Evolutionary conservation across 2,113 vertebrate genomes (phyloP), one percentile per base, ranked within the genome.

Genomic region (Tachysurus fulvidraco): DNA sequence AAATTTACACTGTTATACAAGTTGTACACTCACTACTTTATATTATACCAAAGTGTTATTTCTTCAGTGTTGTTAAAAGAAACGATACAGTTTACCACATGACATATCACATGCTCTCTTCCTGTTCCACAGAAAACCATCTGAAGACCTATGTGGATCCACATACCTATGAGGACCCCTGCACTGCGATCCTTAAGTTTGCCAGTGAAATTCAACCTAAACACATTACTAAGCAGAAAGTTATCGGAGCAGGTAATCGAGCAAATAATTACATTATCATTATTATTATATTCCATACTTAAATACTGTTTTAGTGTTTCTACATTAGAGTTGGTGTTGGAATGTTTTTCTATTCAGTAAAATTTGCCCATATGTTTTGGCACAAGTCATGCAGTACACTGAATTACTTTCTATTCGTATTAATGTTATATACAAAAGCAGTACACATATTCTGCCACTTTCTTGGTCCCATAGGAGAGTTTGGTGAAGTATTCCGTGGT

Each of bases 121-220:
- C 44, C 54, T 85, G 28, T 87, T 76, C 69, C 76, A 80, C 74
- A 99, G 98, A 99, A 81, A 98, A 99, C 90, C 94, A 97, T 85
- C 94, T 99, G 88, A 98, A 99, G 93, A 97, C 96, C 0, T 99
- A 99, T 0, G 96, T 99, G 69, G 98, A 99, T 89, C 98, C 98
- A 1, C 98, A 99, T 92, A 99, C 96, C 4, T 99, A 99, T 0
- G 98, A 99, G 88, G 98, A 99, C 93, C 98, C 98, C 81, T 98
- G 97, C 93, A 97, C 96, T 78, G 98, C 98, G 21, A 95, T 99
- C 89, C 95, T 97, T 79, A 99, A 99, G 90, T 99, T 99, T 93
- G 97, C 98, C 88, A 98, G 96, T 0, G 98, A 99, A 94, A 99
- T 99, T 83, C 95, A 96, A 2, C 95, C 96, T 0, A 96, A 92